These are phyloP conservation scores for Lordiphosa clarofinis DNA, from an alignment of 1,140 invertebrate species.

Conservation along the genomic window DNA sequence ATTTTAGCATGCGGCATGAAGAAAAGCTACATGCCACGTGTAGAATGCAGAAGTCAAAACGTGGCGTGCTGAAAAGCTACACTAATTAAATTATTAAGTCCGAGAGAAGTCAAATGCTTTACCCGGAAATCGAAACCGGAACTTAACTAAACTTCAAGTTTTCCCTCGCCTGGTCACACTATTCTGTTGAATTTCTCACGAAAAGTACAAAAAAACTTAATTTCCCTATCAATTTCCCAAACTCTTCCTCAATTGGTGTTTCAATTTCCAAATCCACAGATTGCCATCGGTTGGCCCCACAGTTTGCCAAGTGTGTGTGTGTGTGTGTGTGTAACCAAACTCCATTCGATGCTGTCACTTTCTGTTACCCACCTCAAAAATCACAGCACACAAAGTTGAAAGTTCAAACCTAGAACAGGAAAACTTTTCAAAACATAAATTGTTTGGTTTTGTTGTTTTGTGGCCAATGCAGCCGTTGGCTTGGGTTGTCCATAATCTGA, in stretches of 20 bases:
- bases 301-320: too few species aligned
- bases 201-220: conserved; percentile 1
- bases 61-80: too few species aligned
- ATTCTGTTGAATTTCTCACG: neutral
- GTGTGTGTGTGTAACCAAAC: too few species aligned
- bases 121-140: too few species aligned
- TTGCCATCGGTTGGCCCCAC: neutral
- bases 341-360: too few species aligned
- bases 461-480: conserved; percentile 47
- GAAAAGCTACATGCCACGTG: too few species aligned
- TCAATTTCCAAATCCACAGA: conserved; percentile 1
- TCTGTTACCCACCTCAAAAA: too few species aligned
- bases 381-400: conserved; percentile 16
- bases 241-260: neutral
- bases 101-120: too few species aligned
- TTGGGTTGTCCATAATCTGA: conserved; percentile 39
- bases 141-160: too few species aligned
- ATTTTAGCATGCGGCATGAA: too few species aligned
- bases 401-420: conserved; percentile 17
- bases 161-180: neutral
- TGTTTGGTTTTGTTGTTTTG: conserved; percentile 36
- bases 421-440: conserved; percentile 31
- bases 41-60: too few species aligned
- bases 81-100: too few species aligned
- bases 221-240: conserved; percentile 12